These are phyloP conservation scores for Holocentrus rufus DNA, from an alignment of 2,797 vertebrate genomes.

Conservation along the genomic window DNA sequence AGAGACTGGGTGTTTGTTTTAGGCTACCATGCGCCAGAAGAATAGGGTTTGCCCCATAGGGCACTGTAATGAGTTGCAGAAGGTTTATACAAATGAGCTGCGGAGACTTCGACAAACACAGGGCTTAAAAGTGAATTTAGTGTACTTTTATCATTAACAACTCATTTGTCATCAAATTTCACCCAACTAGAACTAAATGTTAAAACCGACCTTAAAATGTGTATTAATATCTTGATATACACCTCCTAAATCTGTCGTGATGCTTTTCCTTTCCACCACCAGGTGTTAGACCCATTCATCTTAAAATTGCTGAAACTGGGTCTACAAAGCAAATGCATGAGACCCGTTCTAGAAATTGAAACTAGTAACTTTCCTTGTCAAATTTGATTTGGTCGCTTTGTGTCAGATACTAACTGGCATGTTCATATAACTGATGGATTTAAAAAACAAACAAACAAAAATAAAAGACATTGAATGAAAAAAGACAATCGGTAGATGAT, in stretches of 20 bases:
- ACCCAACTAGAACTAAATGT: conserved; percentile 6
- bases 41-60: background rate
- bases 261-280: conserved; percentile 3
- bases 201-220: background rate
- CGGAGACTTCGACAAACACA: background rate
- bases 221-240: background rate
- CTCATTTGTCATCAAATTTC: background rate
- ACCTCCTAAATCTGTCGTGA: conserved; percentile 4
- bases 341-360: background rate
- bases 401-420: conserved; percentile 16
- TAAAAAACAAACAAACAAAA: conserved; percentile 16
- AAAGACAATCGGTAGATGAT: conserved; percentile 12
- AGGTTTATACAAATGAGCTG: background rate
- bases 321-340: conserved; percentile 4
- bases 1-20: conserved; percentile 8
- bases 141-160: background rate
- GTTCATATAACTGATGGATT: conserved; percentile 3
- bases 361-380: background rate
- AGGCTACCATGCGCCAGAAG: conserved; percentile 4
- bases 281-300: background rate
- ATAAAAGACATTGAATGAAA: conserved; percentile 26
- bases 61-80: background rate
- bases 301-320: background rate
- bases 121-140: background rate
- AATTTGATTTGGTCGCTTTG: background rate